Evolutionary conservation across 2,797 vertebrate species (phyloP), one percentile per base, ranked within the genome.

Genomic region (Lacerta bilineata): DNA sequence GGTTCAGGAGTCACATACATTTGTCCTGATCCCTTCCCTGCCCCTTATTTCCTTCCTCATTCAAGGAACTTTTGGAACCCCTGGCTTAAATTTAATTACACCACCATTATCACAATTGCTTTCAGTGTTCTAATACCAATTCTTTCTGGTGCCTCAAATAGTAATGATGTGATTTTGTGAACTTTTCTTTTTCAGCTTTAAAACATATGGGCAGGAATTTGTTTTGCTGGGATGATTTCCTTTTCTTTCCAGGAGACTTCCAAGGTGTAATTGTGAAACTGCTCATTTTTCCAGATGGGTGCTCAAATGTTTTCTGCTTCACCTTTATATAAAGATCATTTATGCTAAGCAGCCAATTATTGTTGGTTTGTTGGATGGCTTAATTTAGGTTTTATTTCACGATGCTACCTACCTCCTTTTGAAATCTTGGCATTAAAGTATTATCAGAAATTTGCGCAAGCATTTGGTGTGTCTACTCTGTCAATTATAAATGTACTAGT

Each of bases 401-500:
- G 36, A 68, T 76, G 36, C 81, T 68, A 59, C 36, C 36, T 46
- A 64, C 33, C 23, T 75, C 71, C 10, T 50, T 23, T 74, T 81
- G 41, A 29, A 80, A 85, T 81, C 17, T 29, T 85, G 25, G 10
- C 33, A 29, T 75, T 75, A 66, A 68, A 50, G 29, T 75, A 80
- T 89, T 85, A 78, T 84, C 39, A 80, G 13, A 84, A 87, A 80
- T 84, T 33, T 84, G 55, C 84, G 20, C 55, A 80, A 80, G 46
- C 59, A 86, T 80, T 81, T 87, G 36, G 61, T 87, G 23, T 61
- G 61, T 39, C n/a, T 55, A 85, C 55, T 90, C 69, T 74, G 74
- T 90, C 77, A 81, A 15, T 77, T 80, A 81, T 90, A 84, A 84
- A 84, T 90, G 33, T 79, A 68, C 23, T 87, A 66, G 55, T 84